Evolutionary conservation across 2,113 vertebrate genomes (phyloP), one percentile per base, ranked within the genome.

Genomic region (Argyrosomus japonicus): DNA sequence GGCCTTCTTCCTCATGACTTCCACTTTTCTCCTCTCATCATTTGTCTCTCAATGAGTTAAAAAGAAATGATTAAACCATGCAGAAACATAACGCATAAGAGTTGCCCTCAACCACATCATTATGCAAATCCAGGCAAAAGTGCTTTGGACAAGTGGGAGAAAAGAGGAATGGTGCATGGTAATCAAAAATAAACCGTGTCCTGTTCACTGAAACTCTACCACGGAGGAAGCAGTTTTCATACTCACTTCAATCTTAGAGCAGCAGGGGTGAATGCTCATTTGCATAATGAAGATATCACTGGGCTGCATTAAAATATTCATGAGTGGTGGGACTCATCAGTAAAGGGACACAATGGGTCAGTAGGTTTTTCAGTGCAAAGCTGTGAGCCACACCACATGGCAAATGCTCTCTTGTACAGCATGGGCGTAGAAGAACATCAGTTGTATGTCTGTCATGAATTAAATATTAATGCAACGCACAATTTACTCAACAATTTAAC

Each of bases 271-370:
- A 87, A 90, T 73, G 63, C 29, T 70, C 3, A 70, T 91, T 77
- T 87, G 67, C 74, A 88, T 87, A 68, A 87, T 85, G 60, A 89
- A 75, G 65, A 89, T 73, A 73, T 82, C 73, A 73, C 58, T 83
- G 70, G 67, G 50, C 62, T 74, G 40, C 27, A 19, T 74, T 91
- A 29, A 93, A 92, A 57, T 93, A 92, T 93, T 90, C 86, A 95
- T 88, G 78, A 91, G 84, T 70, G 69, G 69, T 78, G 80, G 79
- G 58, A 68, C 81, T 91, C 83, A 82, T 88, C 82, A 80, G 84
- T 51, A 62, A 77, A 82, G 68, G 84, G 82, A 71, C 2, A 14
- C 21, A 43, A 45, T 68, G 54, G 83, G 58, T 87, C 82, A 75
- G 45, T 72, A 60, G 17, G 57, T 79, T 83, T 85, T 72, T 86